Percentiles rank a stretch among this genome's conserved stretches.
These are phyloP conservation scores for Eretmocerus hayati DNA, from an alignment of 2,888 invertebrate species.

Conservation along the genomic window DNA sequence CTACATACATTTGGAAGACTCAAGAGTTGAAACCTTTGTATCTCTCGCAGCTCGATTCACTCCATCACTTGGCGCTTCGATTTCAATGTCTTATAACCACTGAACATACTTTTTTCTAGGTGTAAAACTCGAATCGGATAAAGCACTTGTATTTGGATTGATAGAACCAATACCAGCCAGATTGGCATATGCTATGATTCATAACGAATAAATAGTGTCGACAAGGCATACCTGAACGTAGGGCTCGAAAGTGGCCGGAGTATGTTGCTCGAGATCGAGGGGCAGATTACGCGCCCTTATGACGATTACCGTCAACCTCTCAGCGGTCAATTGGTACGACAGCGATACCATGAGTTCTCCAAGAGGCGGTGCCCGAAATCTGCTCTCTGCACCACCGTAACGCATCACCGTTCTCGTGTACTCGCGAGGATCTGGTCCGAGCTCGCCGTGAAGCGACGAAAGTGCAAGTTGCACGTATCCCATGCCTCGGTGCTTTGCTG, in stretches of 20 bases:
- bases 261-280: slow-evolving; percentile 31
- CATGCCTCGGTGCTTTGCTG: slow-evolving; percentile 58
- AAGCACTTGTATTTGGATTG: too few species aligned
- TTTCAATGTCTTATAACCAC: too few species aligned
- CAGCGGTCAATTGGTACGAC: slow-evolving; percentile 52
- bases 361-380: slow-evolving; percentile 47
- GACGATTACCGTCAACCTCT: slow-evolving; percentile 55
- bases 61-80: too few species aligned
- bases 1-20: too few species aligned
- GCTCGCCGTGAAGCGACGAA: slow-evolving; percentile 47
- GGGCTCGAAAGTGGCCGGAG: slow-evolving; percentile 46
- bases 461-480: slow-evolving; percentile 56
- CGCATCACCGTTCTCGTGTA: slow-evolving; percentile 54
- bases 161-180: too few species aligned
- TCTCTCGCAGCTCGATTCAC: too few species aligned
- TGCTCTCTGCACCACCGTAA: slow-evolving; percentile 50
- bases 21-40: too few species aligned
- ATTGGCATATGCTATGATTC: too few species aligned
- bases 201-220: background rate
- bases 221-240: slow-evolving; percentile 46
- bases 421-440: slow-evolving; percentile 50
- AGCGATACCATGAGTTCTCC: slow-evolving; percentile 55
- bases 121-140: too few species aligned
- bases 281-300: slow-evolving; percentile 52
- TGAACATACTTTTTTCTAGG: too few species aligned